Base-by-base conservation (phyloP, 1,140 invertebrate genomes). In the Ostrea edulis region DNA sequence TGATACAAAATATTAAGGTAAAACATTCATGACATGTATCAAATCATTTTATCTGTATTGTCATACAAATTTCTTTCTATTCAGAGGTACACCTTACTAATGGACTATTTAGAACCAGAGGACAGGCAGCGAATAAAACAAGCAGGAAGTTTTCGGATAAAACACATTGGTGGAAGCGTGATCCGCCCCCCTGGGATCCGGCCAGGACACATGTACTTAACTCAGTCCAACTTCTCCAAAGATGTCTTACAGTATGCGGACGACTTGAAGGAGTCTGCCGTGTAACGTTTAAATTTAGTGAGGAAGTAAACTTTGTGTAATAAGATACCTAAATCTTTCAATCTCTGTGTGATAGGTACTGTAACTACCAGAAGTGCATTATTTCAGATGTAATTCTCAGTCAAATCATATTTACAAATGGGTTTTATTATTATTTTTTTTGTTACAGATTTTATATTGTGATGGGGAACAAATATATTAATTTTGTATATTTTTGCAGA, bases 61-160 rank as follows among this genome's bases (percentile, higher is more conserved):
- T 44, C 35, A 5, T 5, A 44, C 35, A 44, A 44, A 44, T 44
- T 44, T 44, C 35, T 55, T 82, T 44, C 14, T 20, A 82, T 88
- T 25, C 84, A 89, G 88, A 84, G 68, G 29, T 83, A 89, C 85
- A 85, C 77, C 54, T 89, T 89, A 55, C 12, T 87, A 86, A 55
- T 86, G 77, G 88, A 89, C 68, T 77, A 29, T 77, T 25, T 77
- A 35, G 68, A 77, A 2, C 8, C 68, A 12, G 88, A 89, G 53
- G 88, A 88, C 22, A 88, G 83, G 65, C 55, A 58, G 12, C 35
- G 20, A 52, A 84, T 89, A 25, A 71, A 54, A 62, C 88, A 89
- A 77, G 85, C 68, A 0, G 68, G 68, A 77, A 77, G 68, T 44
- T 77, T 82, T 77, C 84, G 88, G 62, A 68, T 89, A 9, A 89